These are phyloP conservation scores for chimpanzee (Pan troglodytes) DNA, from an alignment of 2,113 vertebrate genomes.

Conservation along the genomic window NHGRI_mPanTro3-v2.1_pri NC_072411.2:49463001-49463500, in stretches of 20 bases:
- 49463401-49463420: not conserved
- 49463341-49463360: not conserved
- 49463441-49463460: not conserved
- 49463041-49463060: not conserved
- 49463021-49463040: constrained; percentile 27
- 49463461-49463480: not conserved
- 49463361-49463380: not conserved
- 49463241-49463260: not conserved
- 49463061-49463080: not conserved
- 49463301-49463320: not conserved
- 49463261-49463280: not conserved
- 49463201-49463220: not conserved
- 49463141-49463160: no score
- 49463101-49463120: constrained; percentile 17
- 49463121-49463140: not conserved
- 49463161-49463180: not conserved
- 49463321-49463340: not conserved
- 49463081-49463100: not conserved
- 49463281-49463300: constrained; percentile 18
- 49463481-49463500: not conserved
- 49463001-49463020: not conserved
- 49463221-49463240: constrained; percentile 26
- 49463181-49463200: not conserved
- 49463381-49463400: not conserved
- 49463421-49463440: not conserved